A percentile compares a stretch with the other conserved stretches of the same genome.
phyloP scores from a whole-genome alignment of 2,888 invertebrate genomes.

The Panzeria rudis region DNA sequence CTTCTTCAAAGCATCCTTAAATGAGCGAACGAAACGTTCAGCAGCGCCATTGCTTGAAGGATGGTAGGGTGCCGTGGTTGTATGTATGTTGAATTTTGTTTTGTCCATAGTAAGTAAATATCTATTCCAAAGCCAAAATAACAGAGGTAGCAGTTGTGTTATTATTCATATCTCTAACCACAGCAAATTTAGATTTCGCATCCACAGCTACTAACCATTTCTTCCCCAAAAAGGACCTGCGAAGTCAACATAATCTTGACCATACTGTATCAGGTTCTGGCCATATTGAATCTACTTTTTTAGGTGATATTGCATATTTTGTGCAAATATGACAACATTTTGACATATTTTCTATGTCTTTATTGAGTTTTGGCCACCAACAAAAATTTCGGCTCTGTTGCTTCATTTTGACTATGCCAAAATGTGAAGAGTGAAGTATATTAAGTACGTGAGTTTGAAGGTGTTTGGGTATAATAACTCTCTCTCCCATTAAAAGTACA shows the following conservation, averaged over 20 bases:
- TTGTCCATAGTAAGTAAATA: not conserved
- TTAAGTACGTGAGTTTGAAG: conserved; percentile 1
- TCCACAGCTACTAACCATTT: not conserved
- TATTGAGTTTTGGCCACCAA: conserved; percentile 13
- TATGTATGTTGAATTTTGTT: conserved; percentile 17
- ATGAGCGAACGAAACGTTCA: conserved; percentile 15
- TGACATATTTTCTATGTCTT: conserved; percentile 2
- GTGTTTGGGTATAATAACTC: not conserved
- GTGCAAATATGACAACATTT: not conserved
- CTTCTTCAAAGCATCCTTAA: not conserved
- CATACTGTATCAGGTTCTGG: conserved; percentile 6
- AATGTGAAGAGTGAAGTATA: not conserved
- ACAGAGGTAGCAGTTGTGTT: not conserved
- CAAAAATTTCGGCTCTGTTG: conserved; percentile 9
- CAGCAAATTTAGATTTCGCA: not conserved
- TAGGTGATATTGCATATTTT: conserved; percentile 3
- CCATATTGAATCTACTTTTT: not conserved
- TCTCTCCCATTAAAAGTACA: conserved; percentile 8
- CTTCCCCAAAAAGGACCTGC: not conserved
- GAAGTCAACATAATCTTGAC: conserved; percentile 5
- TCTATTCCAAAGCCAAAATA: not conserved
- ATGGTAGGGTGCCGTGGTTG: conserved; percentile 9
- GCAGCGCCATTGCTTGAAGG: conserved; percentile 14
- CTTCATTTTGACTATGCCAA: conserved; percentile 11
- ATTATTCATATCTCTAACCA: not conserved